These are phyloP conservation scores for Dendrolimus kikuchii DNA, from an alignment of 1,140 invertebrate species.

Conservation along the genomic window DNA sequence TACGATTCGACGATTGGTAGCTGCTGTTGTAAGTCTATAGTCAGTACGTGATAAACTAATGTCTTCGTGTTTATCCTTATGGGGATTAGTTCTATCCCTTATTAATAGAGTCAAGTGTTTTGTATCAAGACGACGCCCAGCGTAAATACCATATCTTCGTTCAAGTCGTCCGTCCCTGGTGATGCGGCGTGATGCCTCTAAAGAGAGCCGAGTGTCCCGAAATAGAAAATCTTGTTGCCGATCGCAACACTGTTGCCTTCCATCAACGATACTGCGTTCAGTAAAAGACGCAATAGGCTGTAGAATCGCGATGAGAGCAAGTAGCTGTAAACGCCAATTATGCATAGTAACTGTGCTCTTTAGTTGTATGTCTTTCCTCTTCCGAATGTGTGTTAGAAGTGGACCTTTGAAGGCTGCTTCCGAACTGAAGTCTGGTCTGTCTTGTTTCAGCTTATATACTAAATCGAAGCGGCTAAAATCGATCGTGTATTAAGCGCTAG, in stretches of 20 bases:
- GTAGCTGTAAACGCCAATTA: conserved; percentile 56
- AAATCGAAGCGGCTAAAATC: conserved; percentile 20
- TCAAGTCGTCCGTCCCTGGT: conserved; percentile 15
- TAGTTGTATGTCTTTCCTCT: conserved; percentile 22
- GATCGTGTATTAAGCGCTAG: conserved; percentile 57
- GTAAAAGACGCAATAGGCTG: conserved; percentile 40
- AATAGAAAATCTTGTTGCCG: conserved; percentile 15
- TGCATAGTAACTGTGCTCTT: conserved; percentile 53
- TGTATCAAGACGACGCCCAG: conserved; percentile 7
- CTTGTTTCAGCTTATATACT: conserved; percentile 42
- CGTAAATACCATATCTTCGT: conserved; percentile 3
- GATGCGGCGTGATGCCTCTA: conserved; percentile 14
- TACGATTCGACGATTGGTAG: not conserved
- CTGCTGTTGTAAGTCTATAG: conserved; percentile 1
- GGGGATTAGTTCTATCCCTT: too few relatives aligned
- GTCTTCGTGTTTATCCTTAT: not conserved
- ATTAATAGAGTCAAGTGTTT: too few relatives aligned
- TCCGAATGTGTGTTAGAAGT: conserved; percentile 28
- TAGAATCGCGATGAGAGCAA: conserved; percentile 42
- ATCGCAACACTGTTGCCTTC: conserved; percentile 39
- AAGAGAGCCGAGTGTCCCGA: conserved; percentile 13
- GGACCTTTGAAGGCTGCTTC: conserved; percentile 31
- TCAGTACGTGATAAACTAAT: not conserved
- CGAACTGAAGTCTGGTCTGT: conserved; percentile 35
- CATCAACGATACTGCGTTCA: conserved; percentile 48